Evolutionary conservation across 2,797 vertebrate species (phyloP), one percentile per base, ranked within the genome.

Genomic region (Heteromormyrus szaboi): DNA sequence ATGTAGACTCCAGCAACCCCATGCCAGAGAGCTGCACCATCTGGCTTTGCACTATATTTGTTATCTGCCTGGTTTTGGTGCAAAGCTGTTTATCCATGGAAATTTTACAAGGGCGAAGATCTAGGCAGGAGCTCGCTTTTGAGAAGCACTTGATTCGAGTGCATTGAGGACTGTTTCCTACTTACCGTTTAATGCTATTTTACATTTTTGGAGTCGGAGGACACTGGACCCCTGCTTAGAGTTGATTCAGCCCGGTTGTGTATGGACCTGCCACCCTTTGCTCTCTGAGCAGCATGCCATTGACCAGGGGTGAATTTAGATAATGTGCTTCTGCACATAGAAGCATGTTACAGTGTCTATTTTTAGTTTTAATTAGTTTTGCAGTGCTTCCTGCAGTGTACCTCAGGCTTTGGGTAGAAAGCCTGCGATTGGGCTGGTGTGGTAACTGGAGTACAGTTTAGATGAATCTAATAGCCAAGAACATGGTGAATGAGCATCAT

Each of bases 61-160:
- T 90, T 91, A 89, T 89, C 90, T 90, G 88, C 90, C 88, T 85
- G 19, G 59, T 6, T 46, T 22, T 46, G 51, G n/a, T 37, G 53
- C 41, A 51, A 85, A 65, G 25, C 50, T 25, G n/a, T 41, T 17
- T 56, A 29, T 62, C 68, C 56, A 87, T 22, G 41, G 81, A 89
- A 81, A 14, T 54, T 8, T 72, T 17, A 29, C 46, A 51, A 85
- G 50, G 44, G 29, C 4, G 8, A 54, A 48, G 48, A 83, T 59
- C 48, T 81, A 88, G 83, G 88, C 41, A 56, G 7, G 81, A 76
- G 46, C 29, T 62, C 5, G 88, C 85, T 90, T 91, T 92, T 68
- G 22, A 33, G 79, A 88, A 88, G 65, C 12, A 25, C 11, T 50
- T 50, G 48, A 85, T 25, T 6, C 0, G 19, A 22, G 46, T 48